Base-by-base conservation (phyloP, 2,888 invertebrate genomes). In the Dromius quadrimaculatus region DNA sequence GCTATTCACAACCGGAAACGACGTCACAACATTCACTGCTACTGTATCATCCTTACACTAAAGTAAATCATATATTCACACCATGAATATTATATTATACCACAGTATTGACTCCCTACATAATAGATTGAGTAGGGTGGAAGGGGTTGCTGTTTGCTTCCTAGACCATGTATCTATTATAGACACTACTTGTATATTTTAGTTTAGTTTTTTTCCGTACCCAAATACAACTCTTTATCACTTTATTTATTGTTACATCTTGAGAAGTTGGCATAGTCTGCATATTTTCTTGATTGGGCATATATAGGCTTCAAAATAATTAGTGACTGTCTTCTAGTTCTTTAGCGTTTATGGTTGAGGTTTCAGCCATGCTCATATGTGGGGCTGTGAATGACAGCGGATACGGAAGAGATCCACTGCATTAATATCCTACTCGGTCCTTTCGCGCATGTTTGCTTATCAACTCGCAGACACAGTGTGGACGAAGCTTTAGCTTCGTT, bases 401-500 rank as follows among this genome's bases (percentile, higher is more conserved):
- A n/a, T n/a, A n/a, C 50, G 50, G 50, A 54, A 54, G 50, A 11
- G 15, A 11, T 15, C 11, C 41, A 15, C 11, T 15, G 41, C 28
- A 28, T 54, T 54, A 54, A 54, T 54, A 54, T 54, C 50, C 50
- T 54, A 23, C 23, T 4, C 13, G 28, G 50, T 54, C 50, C 28
- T 54, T 54, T 23, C 28, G 23, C 28, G 17, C 43, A n/a, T 43
- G 50, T 54, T 54, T 54, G 50, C 50, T 54, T 54, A 28, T 47
- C 47, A 22, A 20, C 11, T 19, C 20, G 47, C 47, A 11, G 50
- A 15, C 32, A n/a, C n/a, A 13, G 28, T 54, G 50, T 54, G 50
- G 50, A 13, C 50, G 32, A 11, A 23, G 50, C 50, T 54, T 54
- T 54, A 54, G 23, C 15, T 15, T 3, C 17, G 41, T 41, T 41